Base-by-base conservation (phyloP, 2,113 vertebrate species). In the Talpa occidentalis region DNA sequence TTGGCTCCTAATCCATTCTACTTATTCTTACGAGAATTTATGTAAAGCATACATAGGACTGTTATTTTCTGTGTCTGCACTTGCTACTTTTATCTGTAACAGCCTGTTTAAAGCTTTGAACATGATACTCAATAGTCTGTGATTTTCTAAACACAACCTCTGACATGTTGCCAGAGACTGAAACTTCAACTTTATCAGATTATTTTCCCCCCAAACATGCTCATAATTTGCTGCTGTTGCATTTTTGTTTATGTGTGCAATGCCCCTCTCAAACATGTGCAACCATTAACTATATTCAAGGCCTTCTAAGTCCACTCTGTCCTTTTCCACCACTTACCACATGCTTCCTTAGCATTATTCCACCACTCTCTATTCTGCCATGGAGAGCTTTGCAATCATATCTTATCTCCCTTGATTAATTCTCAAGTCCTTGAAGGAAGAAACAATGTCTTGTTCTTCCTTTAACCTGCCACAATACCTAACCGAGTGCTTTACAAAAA, bases 191-290 rank as follows among this genome's bases (percentile, higher is more conserved):
- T 59, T 83, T 74, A 59, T 59, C 11, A 64, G 3, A 52, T 84
- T 47, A 56, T 92, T 87, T 90, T 19, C 52, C 24, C 32, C 35
- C 14, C 35, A 42, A 64, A 62, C 4, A 35, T 47, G 17, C 19
- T 37, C 40, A 76, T 42, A 76, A 76, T 84, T 79, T 74, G 35
- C 11, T 80, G 35, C 14, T 87, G 42, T 22, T 42, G 3, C 74
- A 5, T 49, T 93, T 92, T 92, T 81, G 30, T 82, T 95, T 37
- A 49, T 73, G 47, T 94, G 76, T 94, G 37, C 95, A 92, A 64
- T 74, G 19, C 1, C 24, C 10, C 14, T 82, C 49, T 93, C 12
- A 82, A 77, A 49, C 47, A 40, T 7, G 19, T 62, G 19, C 21
- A 95, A 79, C 44, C 16, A 72, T 47, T 59, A 79, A 37, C 9